A percentile compares a stretch with the other conserved stretches of the same genome.
Evolutionary conservation across 2,113 vertebrate genomes (phyloP).

Genomic region (Callocephalon fimbriatum): DNA sequence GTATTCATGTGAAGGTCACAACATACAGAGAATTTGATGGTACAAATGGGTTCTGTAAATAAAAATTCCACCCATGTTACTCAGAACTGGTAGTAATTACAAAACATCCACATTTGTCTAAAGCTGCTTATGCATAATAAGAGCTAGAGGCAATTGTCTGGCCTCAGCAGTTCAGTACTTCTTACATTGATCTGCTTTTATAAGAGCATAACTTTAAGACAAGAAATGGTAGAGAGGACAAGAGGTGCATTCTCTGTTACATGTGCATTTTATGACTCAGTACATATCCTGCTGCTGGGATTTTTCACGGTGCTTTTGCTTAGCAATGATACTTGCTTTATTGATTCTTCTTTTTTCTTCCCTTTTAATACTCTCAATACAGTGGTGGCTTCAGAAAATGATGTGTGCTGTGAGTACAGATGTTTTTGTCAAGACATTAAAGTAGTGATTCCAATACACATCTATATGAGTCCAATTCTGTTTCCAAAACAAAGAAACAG

Average conservation of each 20-base stretch:
- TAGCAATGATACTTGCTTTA: slow-evolving; percentile 20
- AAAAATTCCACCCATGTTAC: background rate
- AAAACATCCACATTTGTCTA: background rate
- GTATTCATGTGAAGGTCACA: background rate
- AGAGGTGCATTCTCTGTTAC: background rate
- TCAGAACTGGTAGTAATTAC: slow-evolving; percentile 17
- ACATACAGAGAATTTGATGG: background rate
- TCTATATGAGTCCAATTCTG: background rate
- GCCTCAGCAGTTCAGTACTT: background rate
- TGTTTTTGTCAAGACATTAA: slow-evolving; percentile 1
- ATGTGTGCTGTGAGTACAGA: background rate
- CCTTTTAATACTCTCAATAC: background rate
- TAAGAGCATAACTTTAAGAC: background rate
- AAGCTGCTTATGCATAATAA: background rate
- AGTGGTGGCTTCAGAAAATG: background rate
- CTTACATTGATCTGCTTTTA: background rate
- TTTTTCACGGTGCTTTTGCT: background rate
- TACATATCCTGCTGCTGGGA: background rate
- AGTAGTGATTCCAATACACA: background rate
- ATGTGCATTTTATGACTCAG: background rate
- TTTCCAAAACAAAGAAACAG: slow-evolving; percentile 10
- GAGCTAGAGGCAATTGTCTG: background rate
- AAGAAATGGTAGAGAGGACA: background rate
- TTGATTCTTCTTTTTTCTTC: background rate
- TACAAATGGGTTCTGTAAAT: background rate